A percentile compares a stretch with the other conserved stretches of the same genome.
Conservation (phyloP, 2,888 invertebrate species). For the Tanytarsus gracilentus region DNA sequence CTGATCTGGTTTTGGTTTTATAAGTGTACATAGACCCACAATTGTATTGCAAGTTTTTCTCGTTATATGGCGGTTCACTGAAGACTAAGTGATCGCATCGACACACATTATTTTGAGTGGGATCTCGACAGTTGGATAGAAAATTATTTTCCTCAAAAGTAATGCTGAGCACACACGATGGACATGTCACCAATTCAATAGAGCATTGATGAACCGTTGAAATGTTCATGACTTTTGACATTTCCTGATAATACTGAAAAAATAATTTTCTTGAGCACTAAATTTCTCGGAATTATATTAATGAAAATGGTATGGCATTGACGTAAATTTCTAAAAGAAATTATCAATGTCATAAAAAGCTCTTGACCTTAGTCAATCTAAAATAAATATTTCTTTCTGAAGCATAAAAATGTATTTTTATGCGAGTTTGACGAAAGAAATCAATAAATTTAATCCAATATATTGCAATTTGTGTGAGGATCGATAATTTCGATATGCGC, state of each 20-base stretch:
- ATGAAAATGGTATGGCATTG: no score
- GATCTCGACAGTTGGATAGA: conserved; percentile 36
- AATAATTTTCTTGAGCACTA: not conserved
- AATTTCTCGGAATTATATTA: no score
- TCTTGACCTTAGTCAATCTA: not conserved
- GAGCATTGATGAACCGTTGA: conserved; percentile 45
- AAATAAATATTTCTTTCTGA: no score
- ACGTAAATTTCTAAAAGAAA: not conserved
- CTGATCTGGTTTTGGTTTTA: conserved; percentile 51
- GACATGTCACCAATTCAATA: conserved; percentile 59
- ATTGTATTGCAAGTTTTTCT: conserved; percentile 51
- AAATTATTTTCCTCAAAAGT: conserved; percentile 44
- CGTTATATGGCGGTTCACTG: conserved; percentile 56
- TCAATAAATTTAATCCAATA: conserved; percentile 19
- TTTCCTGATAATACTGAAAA: conserved; percentile 11
- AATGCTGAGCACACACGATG: conserved; percentile 54
- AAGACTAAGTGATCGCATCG: conserved; percentile 57
- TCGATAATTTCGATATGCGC: no score
- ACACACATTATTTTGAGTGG: conserved; percentile 32
- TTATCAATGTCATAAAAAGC: not conserved
- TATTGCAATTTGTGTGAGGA: no score
- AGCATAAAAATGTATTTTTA: no score
- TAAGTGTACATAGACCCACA: conserved; percentile 50
- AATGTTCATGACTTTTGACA: conserved; percentile 10
- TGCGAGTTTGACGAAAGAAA: no score